Base-by-base conservation (phyloP, 2,113 vertebrate genomes). In the Dunckerocampus dactyliophorus region DNA sequence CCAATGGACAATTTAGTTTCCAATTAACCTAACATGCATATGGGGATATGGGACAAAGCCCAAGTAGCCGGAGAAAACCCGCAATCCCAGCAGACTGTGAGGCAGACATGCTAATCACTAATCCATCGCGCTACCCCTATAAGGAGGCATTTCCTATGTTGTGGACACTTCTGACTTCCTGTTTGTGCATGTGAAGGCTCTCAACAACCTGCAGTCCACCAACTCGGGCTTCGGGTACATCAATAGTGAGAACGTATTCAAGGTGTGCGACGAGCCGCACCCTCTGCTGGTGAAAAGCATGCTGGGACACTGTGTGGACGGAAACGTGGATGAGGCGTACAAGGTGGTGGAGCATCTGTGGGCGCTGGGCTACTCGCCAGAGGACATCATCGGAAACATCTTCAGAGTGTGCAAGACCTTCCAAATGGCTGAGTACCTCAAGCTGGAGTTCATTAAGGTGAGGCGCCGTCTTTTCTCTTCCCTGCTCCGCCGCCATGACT, bases 391-490 rank as follows among this genome's bases (percentile, higher is more conserved):
- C 3, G 93, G 96, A 39, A 99, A 98, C 74, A 91, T 99, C 74
- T 98, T 99, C 77, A 92, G 95, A 59, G 96, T 99, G 37, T 99
- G 95, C 47, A 99, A 98, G 82, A 97, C 95, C 31, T 95, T 89
- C 77, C 94, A 92, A 28, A 99, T 99, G 96, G 87, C 94, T 0
- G 97, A 99, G 58, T 99, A 97, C 72, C 86, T 99, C 67, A 99
- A 99, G 52, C 87, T 99, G 89, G 97, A 99, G 81, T 99, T 94
- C 61, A 94, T 99, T 63, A 98, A 99, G 95, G 96, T 98, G 64
- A 71, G 28, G 3, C 5, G 3, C 20, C 24, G 6, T 8, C n/a
- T 20, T 16, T 3, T 9, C 5, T 19, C 17, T n/a, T 49, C n/a
- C 3, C n/a, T 47, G 39, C 13, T 3, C 10, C 10, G 37, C 9